Conservation (phyloP, 2,888 invertebrate genomes). For the Cantharis lateralis region DNA sequence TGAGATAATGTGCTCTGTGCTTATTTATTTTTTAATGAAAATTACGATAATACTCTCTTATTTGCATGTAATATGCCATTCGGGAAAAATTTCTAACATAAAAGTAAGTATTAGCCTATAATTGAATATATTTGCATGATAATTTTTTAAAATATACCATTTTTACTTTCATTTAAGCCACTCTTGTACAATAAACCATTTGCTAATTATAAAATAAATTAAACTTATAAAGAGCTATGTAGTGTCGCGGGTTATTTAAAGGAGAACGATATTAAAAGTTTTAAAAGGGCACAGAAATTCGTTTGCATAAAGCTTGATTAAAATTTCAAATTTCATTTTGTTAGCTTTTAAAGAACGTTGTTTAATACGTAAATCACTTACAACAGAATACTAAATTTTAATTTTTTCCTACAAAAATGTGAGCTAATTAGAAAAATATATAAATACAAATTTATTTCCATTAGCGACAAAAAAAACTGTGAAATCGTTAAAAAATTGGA, state of each 20-base stretch:
- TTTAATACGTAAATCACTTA: not conserved
- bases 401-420: not conserved
- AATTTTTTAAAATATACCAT: not conserved
- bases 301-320: constrained; percentile 12
- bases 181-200: not conserved
- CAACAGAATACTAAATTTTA: not conserved
- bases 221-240: not conserved
- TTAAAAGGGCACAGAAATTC: constrained; percentile 14
- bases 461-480: not conserved
- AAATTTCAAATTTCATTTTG: constrained; percentile 17
- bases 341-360: constrained; percentile 2
- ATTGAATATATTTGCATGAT: not conserved
- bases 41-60: no score
- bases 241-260: not conserved
- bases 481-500: not conserved
- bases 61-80: no score
- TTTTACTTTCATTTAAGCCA: not conserved
- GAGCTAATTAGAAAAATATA: not conserved
- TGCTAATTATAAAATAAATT: not conserved
- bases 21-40: no score
- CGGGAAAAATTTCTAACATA: not conserved
- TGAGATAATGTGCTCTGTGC: no score
- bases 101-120: not conserved
- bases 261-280: constrained; percentile 10
- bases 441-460: not conserved